A percentile compares a stretch with the other conserved stretches of the same genome.
These are phyloP conservation scores for Eudasyphora cyanicolor DNA, from an alignment of 2,888 invertebrate species.

Conservation along the genomic window DNA sequence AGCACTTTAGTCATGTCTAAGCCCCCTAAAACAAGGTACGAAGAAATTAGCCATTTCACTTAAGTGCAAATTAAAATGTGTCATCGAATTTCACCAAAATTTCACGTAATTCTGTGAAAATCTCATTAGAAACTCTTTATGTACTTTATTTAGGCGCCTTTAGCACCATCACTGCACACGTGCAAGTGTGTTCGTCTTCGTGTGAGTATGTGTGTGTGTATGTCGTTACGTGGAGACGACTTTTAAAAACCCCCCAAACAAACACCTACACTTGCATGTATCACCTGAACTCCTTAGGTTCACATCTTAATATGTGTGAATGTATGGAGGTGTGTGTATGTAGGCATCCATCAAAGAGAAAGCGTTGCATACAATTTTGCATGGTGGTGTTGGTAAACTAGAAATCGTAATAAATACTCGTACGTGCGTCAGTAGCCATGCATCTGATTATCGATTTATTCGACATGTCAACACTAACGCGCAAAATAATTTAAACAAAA, in stretches of 20 bases:
- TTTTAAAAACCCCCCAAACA: not conserved
- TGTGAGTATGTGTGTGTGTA: not conserved
- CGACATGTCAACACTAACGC: no score
- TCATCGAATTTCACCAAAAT: slow-evolving; percentile 42
- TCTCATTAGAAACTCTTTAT: slow-evolving; percentile 56
- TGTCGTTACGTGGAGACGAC: not conserved
- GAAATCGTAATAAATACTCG: no score
- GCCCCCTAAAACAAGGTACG: not conserved
- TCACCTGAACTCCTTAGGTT: not conserved
- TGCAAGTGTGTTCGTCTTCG: no score
- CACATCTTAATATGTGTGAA: not conserved
- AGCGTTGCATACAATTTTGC: not conserved
- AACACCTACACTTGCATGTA: not conserved
- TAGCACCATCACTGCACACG: no score
- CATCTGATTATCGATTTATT: no score
- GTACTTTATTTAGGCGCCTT: slow-evolving; percentile 32
- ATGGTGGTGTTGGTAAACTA: slow-evolving; percentile 1
- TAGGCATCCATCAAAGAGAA: slow-evolving; percentile 10
- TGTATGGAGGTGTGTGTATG: slow-evolving; percentile 3
- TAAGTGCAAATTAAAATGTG: slow-evolving; percentile 25
- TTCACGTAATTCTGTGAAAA: slow-evolving; percentile 35
- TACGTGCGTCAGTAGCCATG: no score
- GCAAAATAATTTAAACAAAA: no score
- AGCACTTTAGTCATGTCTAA: not conserved
- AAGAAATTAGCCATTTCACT: slow-evolving; percentile 5